phyloP scores from a whole-genome alignment of 1,140 invertebrate species.

The Drosophila dunni region DNA sequence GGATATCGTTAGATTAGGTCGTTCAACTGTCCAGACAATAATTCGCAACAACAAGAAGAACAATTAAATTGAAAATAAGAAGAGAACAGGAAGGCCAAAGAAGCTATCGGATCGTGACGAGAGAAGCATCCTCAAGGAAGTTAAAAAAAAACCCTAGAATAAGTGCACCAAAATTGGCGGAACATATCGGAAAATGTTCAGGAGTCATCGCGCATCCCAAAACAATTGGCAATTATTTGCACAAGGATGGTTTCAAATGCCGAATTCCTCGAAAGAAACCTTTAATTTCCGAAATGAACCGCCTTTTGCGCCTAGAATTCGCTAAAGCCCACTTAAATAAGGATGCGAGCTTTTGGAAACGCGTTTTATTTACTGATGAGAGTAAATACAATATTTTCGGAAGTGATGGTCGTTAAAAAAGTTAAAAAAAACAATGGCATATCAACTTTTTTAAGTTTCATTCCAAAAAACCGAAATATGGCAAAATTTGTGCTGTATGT shows the following conservation, averaged over 20 bases:
- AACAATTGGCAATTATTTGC: too few relatives aligned
- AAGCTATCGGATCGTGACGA: slow-evolving; percentile 10
- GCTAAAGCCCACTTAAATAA: slow-evolving; percentile 15
- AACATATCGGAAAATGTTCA: neutral
- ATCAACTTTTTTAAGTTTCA: too few relatives aligned
- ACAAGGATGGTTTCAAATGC: too few relatives aligned
- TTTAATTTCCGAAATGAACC: too few relatives aligned
- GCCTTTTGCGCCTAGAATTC: neutral
- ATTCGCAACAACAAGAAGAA: slow-evolving; percentile 8
- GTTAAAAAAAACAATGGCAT: too few relatives aligned
- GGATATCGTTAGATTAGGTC: too few relatives aligned
- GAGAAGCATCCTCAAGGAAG: neutral
- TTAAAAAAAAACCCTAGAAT: slow-evolving; percentile 9
- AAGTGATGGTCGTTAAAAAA: slow-evolving; percentile 2
- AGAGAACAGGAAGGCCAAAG: slow-evolving; percentile 20
- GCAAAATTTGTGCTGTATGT: too few relatives aligned
- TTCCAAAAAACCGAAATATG: too few relatives aligned
- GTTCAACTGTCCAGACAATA: slow-evolving; percentile 13
- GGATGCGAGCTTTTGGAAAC: slow-evolving; percentile 40
- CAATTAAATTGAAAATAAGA: slow-evolving; percentile 10
- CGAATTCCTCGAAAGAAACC: too few relatives aligned
- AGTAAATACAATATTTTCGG: slow-evolving; percentile 31
- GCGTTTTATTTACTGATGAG: too few relatives aligned
- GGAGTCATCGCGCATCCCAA: neutral
- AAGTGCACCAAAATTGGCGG: slow-evolving; percentile 18